Base-by-base conservation (phyloP, 2,888 invertebrate genomes). In the Drosophila mayaguana region DNA sequence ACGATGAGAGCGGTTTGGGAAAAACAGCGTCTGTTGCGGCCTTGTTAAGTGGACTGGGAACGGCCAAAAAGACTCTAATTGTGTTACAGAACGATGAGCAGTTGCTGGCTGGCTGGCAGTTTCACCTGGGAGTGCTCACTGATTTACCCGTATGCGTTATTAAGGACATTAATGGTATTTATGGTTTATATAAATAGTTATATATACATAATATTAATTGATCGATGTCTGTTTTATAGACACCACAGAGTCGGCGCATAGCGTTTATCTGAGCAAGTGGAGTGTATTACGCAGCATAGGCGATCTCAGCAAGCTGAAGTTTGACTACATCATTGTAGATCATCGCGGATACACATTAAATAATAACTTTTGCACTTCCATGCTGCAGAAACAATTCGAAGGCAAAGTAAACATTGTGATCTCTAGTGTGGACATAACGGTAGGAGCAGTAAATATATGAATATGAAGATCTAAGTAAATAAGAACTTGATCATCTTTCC, bases 1-100 rank as follows among this genome's bases (percentile, higher is more conserved):
- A 93, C 68, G 92, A 93, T 66, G 93, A 93, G 73, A 90, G 90
- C 64, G 93, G 93, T 0, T 75, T 93, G 64, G 93, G 93, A 0
- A 93, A 93, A 61, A 78, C 80, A 57, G 91, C 90, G 0, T 72
- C 89, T 3, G 82, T 91, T n/a, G 77, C 80, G 3, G 91, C 89
- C 3, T 83, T 93, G 18, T 67, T 93, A 22, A 90, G 83, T 46
- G 88, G 83, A 0, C 60, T 91, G 16, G 84, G 82, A 9, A 59
- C 78, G 0, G 59, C 72, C 6, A 81, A 82, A 11, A 92, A 90
- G 68, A 88, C 87, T 3, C 76, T 93, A 8, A 89, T 93, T 60
- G 89, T 93, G 16, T 80, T 90, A 22, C 89, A 91, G 43, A 91
- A 91, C 63, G 92, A 92, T 70, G 92, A 92, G 53, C 80, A 88